A percentile compares a stretch with the other conserved stretches of the same genome.
Evolutionary conservation across 2,888 invertebrate species (phyloP).

Genomic region (Pristionchus mayeri): DNA sequence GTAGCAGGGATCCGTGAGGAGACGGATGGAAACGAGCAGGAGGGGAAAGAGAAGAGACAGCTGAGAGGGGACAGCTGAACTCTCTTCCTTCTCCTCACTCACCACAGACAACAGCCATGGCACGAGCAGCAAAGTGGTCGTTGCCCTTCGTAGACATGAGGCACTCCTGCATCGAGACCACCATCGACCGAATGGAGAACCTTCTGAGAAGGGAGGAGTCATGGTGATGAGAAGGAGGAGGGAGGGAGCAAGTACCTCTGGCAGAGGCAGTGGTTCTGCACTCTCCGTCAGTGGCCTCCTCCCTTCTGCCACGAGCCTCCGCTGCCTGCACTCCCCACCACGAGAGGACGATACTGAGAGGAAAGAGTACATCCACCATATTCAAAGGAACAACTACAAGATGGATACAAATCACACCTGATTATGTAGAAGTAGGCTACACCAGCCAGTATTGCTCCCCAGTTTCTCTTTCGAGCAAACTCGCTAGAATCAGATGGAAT

Average conservation of each 20-base stretch:
- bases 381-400: neutral
- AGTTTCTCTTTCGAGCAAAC: neutral
- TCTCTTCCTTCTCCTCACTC: too few species aligned
- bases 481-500: neutral
- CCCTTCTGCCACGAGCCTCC: constrained; percentile 5
- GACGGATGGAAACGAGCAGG: neutral
- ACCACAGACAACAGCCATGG: constrained; percentile 42
- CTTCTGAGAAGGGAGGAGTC: neutral
- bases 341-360: constrained; percentile 32
- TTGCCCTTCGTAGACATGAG: neutral
- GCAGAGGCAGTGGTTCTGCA: neutral
- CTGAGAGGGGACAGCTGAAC: constrained; percentile 1
- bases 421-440: constrained; percentile 42
- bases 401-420: too few species aligned
- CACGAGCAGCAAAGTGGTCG: constrained; percentile 1
- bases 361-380: neutral
- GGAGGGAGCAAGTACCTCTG: neutral
- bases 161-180: neutral
- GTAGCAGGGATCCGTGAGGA: neutral
- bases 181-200: neutral
- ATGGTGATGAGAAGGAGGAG: neutral
- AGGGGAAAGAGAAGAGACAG: constrained; percentile 7
- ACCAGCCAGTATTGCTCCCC: neutral
- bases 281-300: constrained; percentile 31
- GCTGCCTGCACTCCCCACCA: constrained; percentile 45